These are phyloP conservation scores for Stenchaetothrips biformis DNA, from an alignment of 2,888 invertebrate species.

Conservation along the genomic window DNA sequence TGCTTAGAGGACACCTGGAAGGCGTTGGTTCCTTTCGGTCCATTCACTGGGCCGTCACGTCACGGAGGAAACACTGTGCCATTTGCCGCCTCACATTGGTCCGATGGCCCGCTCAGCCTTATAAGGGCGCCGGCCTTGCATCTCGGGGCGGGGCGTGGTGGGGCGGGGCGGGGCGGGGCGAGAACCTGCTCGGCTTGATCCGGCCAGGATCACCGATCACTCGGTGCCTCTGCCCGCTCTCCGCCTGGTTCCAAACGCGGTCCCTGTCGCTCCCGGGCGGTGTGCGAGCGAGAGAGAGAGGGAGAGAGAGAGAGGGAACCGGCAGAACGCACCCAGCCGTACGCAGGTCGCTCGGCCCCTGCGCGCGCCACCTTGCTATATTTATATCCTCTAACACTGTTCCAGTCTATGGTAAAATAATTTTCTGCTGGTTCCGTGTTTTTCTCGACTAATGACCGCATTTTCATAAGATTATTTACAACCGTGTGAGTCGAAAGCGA, in stretches of 20 bases:
- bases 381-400: neutral
- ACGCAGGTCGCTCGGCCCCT: neutral
- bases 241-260: neutral
- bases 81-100: too few relatives aligned
- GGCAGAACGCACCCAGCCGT: neutral
- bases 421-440: too few relatives aligned
- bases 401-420: too few relatives aligned
- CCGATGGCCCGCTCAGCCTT: neutral
- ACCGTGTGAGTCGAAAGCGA: too few relatives aligned
- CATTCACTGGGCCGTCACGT: too few relatives aligned
- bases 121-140: conserved; percentile 3
- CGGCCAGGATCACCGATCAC: neutral
- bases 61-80: too few relatives aligned
- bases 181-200: conserved; percentile 8
- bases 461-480: too few relatives aligned
- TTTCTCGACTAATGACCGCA: too few relatives aligned
- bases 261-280: neutral
- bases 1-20: too few relatives aligned
- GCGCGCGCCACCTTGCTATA: neutral
- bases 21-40: too few relatives aligned
- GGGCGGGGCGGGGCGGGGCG: conserved; percentile 2
- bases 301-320: neutral
- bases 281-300: neutral
- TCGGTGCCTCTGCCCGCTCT: too few relatives aligned
- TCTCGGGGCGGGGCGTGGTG: neutral